These are phyloP conservation scores for Tetranychus truncatus DNA, from an alignment of 2,888 invertebrate species.

Conservation along the genomic window DNA sequence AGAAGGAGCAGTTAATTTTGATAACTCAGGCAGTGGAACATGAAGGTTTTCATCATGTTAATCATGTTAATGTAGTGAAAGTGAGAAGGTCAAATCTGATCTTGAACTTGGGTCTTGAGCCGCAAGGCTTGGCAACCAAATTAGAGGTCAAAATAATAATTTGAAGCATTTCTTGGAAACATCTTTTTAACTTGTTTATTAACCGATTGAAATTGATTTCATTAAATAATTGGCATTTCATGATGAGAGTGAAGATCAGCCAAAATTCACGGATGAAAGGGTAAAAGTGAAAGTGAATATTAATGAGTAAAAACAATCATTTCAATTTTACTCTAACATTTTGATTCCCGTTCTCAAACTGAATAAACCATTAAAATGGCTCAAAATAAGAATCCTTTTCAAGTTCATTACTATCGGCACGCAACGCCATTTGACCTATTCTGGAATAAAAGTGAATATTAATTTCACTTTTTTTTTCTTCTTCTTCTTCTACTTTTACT, in stretches of 20 bases:
- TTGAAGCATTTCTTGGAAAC: too few species aligned
- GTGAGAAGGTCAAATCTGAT: background rate
- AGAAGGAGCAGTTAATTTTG: background rate
- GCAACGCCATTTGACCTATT: background rate
- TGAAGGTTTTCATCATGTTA: background rate
- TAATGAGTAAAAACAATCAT: background rate
- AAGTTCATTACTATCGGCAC: background rate
- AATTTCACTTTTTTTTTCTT: background rate
- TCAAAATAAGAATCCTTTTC: background rate
- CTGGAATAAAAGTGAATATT: background rate
- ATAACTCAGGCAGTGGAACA: background rate
- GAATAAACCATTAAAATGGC: background rate
- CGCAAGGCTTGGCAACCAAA: background rate
- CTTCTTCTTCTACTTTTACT: background rate
- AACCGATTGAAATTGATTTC: background rate
- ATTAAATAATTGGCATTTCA: background rate
- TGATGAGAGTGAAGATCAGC: background rate
- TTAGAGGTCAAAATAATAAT: background rate
- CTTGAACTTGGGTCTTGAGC: slow-evolving; percentile 1
- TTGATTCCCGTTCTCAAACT: background rate
- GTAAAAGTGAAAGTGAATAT: background rate
- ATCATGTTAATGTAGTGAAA: background rate
- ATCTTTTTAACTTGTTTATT: background rate
- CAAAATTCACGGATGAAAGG: background rate
- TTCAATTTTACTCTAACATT: background rate